phyloP scores from a whole-genome alignment of 2,113 vertebrate species.

The Thomomys bottae region DNA sequence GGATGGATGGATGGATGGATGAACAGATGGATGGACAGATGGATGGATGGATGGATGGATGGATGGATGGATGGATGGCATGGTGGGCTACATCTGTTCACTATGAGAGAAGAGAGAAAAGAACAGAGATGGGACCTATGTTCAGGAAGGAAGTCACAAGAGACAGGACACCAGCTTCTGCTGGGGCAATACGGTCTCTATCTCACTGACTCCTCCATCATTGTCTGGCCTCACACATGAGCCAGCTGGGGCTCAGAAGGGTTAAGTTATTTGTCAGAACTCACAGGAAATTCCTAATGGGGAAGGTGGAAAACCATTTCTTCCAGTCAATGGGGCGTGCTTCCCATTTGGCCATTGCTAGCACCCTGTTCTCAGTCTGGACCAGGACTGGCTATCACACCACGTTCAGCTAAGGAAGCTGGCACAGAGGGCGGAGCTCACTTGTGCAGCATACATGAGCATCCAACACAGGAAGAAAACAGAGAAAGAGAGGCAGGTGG shows the following conservation, averaged over 20 bases:
- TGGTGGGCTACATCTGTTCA: neutral
- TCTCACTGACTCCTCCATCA: neutral
- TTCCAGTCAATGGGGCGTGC: neutral
- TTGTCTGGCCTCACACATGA: neutral
- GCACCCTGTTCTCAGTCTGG: neutral
- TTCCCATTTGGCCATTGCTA: neutral
- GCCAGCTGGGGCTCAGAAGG: constrained; percentile 12
- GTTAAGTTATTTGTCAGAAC: neutral
- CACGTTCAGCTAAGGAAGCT: neutral
- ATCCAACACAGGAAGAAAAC: too few species aligned
- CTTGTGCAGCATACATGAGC: neutral
- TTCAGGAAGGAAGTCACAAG: neutral
- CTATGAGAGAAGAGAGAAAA: neutral
- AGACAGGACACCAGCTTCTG: neutral
- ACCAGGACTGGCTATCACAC: neutral
- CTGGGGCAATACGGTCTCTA: neutral
- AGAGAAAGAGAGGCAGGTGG: too few species aligned
- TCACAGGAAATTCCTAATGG: neutral
- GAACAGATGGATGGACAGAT: neutral
- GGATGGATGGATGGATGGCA: neutral
- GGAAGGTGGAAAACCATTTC: neutral
- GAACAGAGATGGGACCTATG: neutral
- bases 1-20: too few species aligned
- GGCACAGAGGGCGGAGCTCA: neutral
- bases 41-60: too few species aligned